Conservation (phyloP, 2,888 invertebrate species). For the Sepiola atlantica region DNA sequence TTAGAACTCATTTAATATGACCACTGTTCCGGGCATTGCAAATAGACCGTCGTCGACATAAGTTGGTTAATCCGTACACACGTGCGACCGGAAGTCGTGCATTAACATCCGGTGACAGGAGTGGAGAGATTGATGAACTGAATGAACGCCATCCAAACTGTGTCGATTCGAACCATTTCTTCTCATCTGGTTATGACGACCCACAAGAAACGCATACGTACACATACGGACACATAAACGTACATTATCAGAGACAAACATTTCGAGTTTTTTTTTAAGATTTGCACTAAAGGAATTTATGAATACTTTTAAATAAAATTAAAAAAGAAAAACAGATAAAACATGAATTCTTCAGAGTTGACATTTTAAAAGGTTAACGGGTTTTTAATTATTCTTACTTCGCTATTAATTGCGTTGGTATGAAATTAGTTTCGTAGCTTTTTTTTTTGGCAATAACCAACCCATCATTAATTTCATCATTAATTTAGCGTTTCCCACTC, state of each 20-base stretch:
- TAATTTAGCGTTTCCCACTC: neutral
- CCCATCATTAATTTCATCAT: neutral
- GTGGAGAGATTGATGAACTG: conserved; percentile 4
- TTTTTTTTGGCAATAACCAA: neutral
- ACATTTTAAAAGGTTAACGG: neutral
- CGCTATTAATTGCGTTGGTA: neutral
- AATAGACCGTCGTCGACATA: neutral
- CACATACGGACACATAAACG: neutral
- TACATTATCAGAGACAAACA: no score
- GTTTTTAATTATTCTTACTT: conserved; percentile 1
- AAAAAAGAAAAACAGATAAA: neutral
- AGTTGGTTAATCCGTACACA: neutral
- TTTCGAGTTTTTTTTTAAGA: neutral
- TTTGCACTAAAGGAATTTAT: neutral
- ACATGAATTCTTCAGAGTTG: neutral
- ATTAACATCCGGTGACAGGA: neutral
- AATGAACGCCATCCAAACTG: neutral
- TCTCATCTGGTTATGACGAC: neutral
- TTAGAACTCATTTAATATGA: no score
- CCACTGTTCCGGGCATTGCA: no score
- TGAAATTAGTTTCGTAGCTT: neutral
- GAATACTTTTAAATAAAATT: neutral
- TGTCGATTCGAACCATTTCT: neutral
- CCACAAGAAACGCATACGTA: neutral
- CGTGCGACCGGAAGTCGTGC: neutral